Evolutionary conservation across 2,797 vertebrate species (phyloP).

Genomic region (Garrulus glandarius): DNA sequence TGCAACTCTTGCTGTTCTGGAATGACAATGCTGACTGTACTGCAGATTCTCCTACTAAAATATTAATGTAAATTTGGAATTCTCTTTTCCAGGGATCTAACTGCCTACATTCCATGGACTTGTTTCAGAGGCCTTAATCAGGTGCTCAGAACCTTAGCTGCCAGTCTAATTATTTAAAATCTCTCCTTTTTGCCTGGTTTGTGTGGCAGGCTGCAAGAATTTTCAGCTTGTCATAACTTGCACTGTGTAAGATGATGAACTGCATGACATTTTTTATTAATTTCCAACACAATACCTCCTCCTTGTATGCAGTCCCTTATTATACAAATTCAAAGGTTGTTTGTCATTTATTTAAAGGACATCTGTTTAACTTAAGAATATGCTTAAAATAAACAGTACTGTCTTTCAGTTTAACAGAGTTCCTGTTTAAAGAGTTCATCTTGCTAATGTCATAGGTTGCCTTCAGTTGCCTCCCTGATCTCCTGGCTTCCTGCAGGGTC

Average conservation of each 20-base stretch:
- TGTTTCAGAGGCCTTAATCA: not conserved
- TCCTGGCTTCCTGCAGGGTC: not conserved
- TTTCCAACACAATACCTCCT: not conserved
- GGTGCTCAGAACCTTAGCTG: not conserved
- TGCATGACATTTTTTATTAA: not conserved
- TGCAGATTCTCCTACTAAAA: not conserved
- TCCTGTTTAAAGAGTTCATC: not conserved
- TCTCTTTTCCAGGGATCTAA: not conserved
- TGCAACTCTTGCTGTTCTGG: not conserved
- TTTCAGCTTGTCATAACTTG: not conserved
- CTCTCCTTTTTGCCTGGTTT: not conserved
- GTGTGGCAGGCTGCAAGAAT: not conserved
- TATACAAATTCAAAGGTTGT: not conserved
- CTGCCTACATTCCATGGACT: not conserved
- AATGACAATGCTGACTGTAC: not conserved
- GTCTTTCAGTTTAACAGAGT: not conserved
- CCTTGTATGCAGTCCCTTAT: not conserved
- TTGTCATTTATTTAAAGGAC: slow-evolving; percentile 19
- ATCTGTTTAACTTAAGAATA: not conserved
- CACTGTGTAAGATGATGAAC: not conserved
- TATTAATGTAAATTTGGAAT: not conserved
- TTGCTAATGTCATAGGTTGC: not conserved
- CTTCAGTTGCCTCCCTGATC: not conserved
- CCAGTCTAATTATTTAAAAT: not conserved
- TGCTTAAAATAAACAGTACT: not conserved